A percentile compares a stretch with the other conserved stretches of the same genome.
Evolutionary conservation across 1,140 invertebrate genomes (phyloP).

Genomic region (Meloidogyne hapla): DNA sequence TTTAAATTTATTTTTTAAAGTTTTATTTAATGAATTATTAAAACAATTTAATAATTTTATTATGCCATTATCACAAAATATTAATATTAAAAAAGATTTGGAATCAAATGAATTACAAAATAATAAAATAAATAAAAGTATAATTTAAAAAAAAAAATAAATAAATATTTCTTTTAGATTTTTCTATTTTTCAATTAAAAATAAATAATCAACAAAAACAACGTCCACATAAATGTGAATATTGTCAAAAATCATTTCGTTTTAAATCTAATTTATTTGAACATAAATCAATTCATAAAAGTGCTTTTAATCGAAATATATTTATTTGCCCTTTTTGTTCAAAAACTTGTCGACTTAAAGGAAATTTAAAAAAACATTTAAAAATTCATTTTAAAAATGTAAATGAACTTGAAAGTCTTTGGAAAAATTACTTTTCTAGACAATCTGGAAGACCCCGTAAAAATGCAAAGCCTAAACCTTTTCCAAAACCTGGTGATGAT

Average conservation of each 20-base stretch:
- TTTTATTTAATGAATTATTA: not conserved
- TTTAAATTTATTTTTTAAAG: not conserved
- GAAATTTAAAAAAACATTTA: slow-evolving; percentile 60
- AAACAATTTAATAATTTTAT: not conserved
- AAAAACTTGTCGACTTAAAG: slow-evolving; percentile 57
- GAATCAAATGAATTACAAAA: not conserved
- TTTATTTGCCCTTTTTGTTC: slow-evolving; percentile 45
- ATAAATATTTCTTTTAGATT: not conserved
- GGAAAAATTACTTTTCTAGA: slow-evolving; percentile 46
- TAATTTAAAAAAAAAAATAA: no score
- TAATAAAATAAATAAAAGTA: no score
- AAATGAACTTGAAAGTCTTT: slow-evolving; percentile 56
- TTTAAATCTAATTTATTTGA: slow-evolving; percentile 76
- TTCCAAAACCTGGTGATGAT: slow-evolving; percentile 28
- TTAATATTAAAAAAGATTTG: not conserved
- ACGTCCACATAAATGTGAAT: slow-evolving; percentile 34
- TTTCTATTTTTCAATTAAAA: not conserved
- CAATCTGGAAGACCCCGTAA: slow-evolving; percentile 33
- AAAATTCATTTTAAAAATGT: slow-evolving; percentile 54
- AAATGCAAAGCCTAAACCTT: slow-evolving; percentile 22
- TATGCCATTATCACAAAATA: not conserved
- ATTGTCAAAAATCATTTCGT: slow-evolving; percentile 66
- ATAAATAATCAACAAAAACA: slow-evolving; percentile 2
- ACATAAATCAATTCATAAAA: slow-evolving; percentile 76
- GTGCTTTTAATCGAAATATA: slow-evolving; percentile 58